Evolutionary conservation across 2,888 invertebrate species (phyloP), one percentile per base, ranked within the genome.

Genomic region (Phyto melanocephala): DNA sequence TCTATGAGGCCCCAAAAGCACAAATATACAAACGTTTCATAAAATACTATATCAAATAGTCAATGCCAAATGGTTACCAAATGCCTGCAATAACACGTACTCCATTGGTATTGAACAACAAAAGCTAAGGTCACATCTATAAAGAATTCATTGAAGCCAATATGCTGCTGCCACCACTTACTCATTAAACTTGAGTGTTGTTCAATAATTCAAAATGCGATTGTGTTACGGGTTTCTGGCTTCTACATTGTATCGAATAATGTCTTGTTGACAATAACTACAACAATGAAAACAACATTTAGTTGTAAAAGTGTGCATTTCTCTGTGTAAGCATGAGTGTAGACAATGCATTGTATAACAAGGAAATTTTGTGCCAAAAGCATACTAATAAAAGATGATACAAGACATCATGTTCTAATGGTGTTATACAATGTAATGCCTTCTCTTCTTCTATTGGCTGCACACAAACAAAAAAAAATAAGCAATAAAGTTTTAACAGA

Each of bases 121-220:
- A 28, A 17, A 5, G 45, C 56, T 58, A 15, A 60, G 65, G 50
- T 40, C 60, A 68, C 24, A 65, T 42, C 15, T 15, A 47, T 15
- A 63, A 54, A 63, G n/a, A 33, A 50, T 54, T 42, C 54, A 63
- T 42, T 40, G 74, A 35, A 13, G n/a, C 0, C 4, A 58, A 22
- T 22, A 22, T 22, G 15, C 8, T 33, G 4, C 15, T 37, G 17
- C 24, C 47, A 52, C 35, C 20, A 13, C 40, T 63, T 62, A 60
- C 45, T 71, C 82, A 79, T 75, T 82, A 82, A 65, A 60, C 58
- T 42, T 65, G 58, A 74, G 52, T 75, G 56, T 58, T 77, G 68
- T 79, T 71, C 78, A 75, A 79, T 79, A 75, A 75, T 79, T 82
- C 52, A 47, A 82, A 75, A 79, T 82, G 70, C 70, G 71, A 75